phyloP scores from a whole-genome alignment of 1,140 invertebrate species.

The Drosophila obscura region DNA sequence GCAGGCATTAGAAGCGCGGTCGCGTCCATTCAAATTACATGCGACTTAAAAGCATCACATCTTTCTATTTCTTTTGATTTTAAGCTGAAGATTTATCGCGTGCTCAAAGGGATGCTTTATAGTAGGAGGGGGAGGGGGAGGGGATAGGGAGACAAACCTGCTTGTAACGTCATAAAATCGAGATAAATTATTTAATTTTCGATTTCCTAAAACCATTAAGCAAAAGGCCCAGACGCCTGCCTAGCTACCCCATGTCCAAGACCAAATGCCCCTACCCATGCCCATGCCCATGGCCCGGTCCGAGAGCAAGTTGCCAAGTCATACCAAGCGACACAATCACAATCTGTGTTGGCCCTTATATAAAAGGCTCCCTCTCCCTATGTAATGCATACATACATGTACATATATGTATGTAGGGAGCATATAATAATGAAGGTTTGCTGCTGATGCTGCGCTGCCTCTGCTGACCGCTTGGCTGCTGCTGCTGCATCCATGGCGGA shows the following conservation, averaged over 20 bases:
- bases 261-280: too few relatives aligned
- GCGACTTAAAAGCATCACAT: conserved; percentile 44
- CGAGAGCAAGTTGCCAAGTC: conserved; percentile 61
- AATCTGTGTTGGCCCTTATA: conserved; percentile 44
- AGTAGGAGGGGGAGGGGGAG: conserved; percentile 1
- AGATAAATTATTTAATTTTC: conserved; percentile 82
- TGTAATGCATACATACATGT: conserved; percentile 23
- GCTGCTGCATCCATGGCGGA: conserved; percentile 30
- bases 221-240: conserved; percentile 48
- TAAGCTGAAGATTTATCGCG: conserved; percentile 74
- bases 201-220: conserved; percentile 82
- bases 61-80: conserved; percentile 64
- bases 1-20: conserved; percentile 60
- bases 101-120: conserved; percentile 24
- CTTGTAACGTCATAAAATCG: conserved; percentile 82
- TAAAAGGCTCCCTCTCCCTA: conserved; percentile 18
- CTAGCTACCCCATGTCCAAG: conserved; percentile 63
- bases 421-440: conserved; percentile 44
- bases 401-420: background rate
- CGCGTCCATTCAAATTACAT: conserved; percentile 64
- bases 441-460: conserved; percentile 55
- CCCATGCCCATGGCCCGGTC: conserved; percentile 3
- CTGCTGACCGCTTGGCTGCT: conserved; percentile 53
- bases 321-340: conserved; percentile 46
- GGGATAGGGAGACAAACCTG: conserved; percentile 59